These are phyloP conservation scores for Mycetomoellerius zeteki DNA, from an alignment of 1,140 invertebrate species.

Conservation along the genomic window DNA sequence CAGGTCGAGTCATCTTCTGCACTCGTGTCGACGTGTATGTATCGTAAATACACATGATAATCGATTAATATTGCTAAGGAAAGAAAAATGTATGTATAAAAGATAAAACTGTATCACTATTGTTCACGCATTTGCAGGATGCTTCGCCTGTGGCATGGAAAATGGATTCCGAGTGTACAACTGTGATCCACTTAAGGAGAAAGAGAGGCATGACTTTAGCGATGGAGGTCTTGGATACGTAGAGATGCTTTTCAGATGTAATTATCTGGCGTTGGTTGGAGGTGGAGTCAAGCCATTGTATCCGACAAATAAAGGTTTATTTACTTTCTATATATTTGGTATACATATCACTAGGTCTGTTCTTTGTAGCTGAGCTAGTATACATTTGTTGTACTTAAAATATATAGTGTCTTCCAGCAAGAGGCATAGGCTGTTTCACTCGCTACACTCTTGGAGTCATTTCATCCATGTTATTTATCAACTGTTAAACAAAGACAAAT, in stretches of 20 bases:
- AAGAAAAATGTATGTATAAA: conserved; percentile 15
- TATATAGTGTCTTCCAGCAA: too few species aligned
- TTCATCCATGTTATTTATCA: too few species aligned
- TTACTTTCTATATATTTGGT: conserved; percentile 16
- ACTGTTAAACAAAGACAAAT: too few species aligned
- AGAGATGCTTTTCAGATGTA: conserved; percentile 99
- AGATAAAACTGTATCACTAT: conserved; percentile 68
- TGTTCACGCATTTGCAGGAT: conserved; percentile 89
- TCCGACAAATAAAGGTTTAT: conserved; percentile 95
- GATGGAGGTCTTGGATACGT: conserved; percentile 97
- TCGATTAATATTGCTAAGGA: conserved; percentile 40
- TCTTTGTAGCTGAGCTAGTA: too few species aligned
- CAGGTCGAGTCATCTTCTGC: conserved; percentile 1
- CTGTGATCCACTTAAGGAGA: conserved; percentile 98
- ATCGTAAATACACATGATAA: conserved; percentile 13
- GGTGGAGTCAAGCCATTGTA: conserved; percentile 97
- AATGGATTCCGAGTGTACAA: conserved; percentile 99
- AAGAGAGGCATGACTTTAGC: conserved; percentile 96
- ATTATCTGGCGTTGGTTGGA: conserved; percentile 98
- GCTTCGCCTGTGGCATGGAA: conserved; percentile 99
- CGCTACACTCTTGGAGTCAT: too few species aligned
- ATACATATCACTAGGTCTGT: not conserved
- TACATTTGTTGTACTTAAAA: too few species aligned
- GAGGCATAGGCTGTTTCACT: too few species aligned
- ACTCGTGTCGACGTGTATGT: not conserved